Percentiles rank a stretch among this genome's conserved stretches.
Evolutionary conservation across 2,113 vertebrate species (phyloP).

Genomic region (Lepisosteus oculatus): DNA sequence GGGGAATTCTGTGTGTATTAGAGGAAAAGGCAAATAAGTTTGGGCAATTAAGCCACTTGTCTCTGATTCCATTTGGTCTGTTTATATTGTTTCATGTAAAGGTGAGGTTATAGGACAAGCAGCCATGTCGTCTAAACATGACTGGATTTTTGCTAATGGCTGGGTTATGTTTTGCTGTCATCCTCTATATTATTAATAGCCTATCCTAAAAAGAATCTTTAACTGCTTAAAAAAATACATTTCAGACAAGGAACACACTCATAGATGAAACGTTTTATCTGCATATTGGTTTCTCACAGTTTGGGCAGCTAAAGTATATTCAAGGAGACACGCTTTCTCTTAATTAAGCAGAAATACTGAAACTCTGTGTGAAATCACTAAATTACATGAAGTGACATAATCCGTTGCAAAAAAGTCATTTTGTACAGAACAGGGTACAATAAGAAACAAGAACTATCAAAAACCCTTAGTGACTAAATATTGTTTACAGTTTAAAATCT

Average conservation of each 20-base stretch:
- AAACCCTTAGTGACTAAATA: conserved; percentile 32
- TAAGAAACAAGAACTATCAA: conserved; percentile 35
- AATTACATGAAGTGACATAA: conserved; percentile 46
- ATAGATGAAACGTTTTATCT: conserved; percentile 31
- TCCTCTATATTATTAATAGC: too few relatives aligned
- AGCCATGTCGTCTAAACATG: not conserved
- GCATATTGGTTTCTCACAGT: conserved; percentile 40
- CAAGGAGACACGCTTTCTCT: conserved; percentile 53
- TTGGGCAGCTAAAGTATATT: conserved; percentile 43
- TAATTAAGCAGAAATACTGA: conserved; percentile 50
- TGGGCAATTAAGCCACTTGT: not conserved
- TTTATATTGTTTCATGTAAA: not conserved
- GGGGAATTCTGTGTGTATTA: conserved; percentile 11
- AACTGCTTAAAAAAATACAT: not conserved
- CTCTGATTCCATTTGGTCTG: conserved; percentile 14
- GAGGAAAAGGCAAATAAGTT: not conserved
- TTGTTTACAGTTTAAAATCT: not conserved
- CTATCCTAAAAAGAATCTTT: not conserved
- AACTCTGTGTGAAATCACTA: conserved; percentile 43
- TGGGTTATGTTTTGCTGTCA: too few relatives aligned
- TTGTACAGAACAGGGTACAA: conserved; percentile 41
- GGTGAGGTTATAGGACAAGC: not conserved
- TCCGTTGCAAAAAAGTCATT: conserved; percentile 44
- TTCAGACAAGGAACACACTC: conserved; percentile 30
- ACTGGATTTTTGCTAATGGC: not conserved